Evolutionary conservation across 2,888 invertebrate species (phyloP), one percentile per base, ranked within the genome.

Genomic region (Dryocosmus kuriphilus): DNA sequence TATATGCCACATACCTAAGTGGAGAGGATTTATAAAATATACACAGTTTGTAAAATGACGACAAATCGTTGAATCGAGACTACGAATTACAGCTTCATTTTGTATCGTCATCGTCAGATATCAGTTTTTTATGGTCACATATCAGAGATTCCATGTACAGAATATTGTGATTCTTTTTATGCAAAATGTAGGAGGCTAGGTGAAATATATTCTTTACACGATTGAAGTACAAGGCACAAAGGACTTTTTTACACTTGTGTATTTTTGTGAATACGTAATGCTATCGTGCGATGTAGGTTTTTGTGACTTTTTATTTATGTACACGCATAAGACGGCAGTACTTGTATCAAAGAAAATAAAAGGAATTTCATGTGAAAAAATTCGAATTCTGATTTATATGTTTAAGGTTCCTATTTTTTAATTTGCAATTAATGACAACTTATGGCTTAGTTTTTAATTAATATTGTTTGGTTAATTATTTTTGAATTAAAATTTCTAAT

Each of bases 41-140:
- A 76, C 24, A 63, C 38, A 57, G n/a, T 11, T n/a, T 22, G 63
- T 30, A 71, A 51, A 71, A 51, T 19, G 5, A 8, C 16, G 24
- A 71, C 9, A 51, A 71, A 41, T 27, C 11, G 30, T 46, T 27
- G 8, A 41, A 71, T 71, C 46, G 46, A 71, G 24, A n/a, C 14
- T 24, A 30, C 22, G 22, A n/a, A 71, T n/a, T 71, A 27, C 46
- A 27, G 24, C 71, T 71, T 71, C 51, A 71, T 46, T 71, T 71
- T 71, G 16, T 71, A 71, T 46, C 71, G 71, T 46, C 71, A 27
- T 27, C 62, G 63, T 51, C 75, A 79, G 71, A 76, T 79, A 75
- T 76, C 79, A 81, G 81, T 81, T 81, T 81, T 81, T 81, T 81
- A 78, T 79, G 81, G 73, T 71, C 79, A 79, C 81, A 81, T 81